Evolutionary conservation across 2,888 invertebrate species (phyloP).

Genomic region (Diaprepes abbreviatus): DNA sequence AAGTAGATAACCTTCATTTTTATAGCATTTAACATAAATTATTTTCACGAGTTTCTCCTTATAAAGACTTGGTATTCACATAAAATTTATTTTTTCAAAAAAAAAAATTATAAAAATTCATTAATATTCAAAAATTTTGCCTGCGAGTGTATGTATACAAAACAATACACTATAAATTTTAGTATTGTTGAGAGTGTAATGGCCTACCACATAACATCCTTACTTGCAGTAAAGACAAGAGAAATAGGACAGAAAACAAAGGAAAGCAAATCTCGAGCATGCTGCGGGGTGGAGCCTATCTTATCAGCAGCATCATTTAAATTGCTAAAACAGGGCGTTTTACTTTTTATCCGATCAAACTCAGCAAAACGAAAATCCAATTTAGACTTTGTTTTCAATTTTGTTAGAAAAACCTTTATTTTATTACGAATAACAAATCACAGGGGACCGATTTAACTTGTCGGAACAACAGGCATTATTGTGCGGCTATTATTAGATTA

Average conservation of each 20-base stretch:
- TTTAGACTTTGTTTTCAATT: slow-evolving; percentile 62
- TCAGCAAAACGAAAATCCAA: slow-evolving; percentile 61
- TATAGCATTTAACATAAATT: too few relatives aligned
- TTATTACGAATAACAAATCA: slow-evolving; percentile 58
- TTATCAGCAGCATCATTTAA: slow-evolving; percentile 66
- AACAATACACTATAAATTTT: too few relatives aligned
- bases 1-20: too few relatives aligned
- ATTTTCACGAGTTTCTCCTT: too few relatives aligned
- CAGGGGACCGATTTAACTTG: slow-evolving; percentile 59
- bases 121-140: too few relatives aligned
- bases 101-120: too few relatives aligned
- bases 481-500: slow-evolving; percentile 63
- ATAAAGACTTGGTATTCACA: too few relatives aligned
- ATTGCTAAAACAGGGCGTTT: slow-evolving; percentile 68
- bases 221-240: slow-evolving; percentile 4
- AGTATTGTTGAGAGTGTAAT: neutral
- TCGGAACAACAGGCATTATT: slow-evolving; percentile 59
- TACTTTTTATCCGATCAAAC: slow-evolving; percentile 67
- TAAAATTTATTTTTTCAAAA: too few relatives aligned
- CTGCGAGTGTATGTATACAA: too few relatives aligned
- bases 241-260: slow-evolving; percentile 49
- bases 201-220: neutral
- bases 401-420: slow-evolving; percentile 60
- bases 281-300: slow-evolving; percentile 56
- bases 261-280: slow-evolving; percentile 45